Evolutionary conservation across 2,113 vertebrate species (phyloP).

Genomic region (Tychaedon coryphoeus): DNA sequence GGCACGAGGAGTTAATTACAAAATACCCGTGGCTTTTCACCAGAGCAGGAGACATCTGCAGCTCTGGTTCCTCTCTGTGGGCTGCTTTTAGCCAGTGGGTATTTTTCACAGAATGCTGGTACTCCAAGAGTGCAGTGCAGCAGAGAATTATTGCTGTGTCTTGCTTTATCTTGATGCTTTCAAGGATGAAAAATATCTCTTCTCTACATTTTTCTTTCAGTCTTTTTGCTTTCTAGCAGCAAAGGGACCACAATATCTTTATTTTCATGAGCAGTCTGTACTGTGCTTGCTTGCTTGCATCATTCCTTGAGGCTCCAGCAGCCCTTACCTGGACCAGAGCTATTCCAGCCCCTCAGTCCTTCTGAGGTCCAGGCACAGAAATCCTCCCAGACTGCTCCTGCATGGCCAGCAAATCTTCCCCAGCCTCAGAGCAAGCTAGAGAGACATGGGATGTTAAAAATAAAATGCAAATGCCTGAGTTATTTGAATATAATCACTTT

Average conservation of each 20-base stretch:
- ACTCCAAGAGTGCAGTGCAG: neutral
- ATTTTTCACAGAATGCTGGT: neutral
- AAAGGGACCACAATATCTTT: neutral
- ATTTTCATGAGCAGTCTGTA: neutral
- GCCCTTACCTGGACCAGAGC: neutral
- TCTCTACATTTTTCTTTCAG: neutral
- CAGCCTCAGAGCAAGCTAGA: neutral
- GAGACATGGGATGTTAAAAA: conserved; percentile 11
- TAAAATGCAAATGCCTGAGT: conserved; percentile 53
- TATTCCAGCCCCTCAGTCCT: neutral
- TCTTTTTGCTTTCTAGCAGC: neutral
- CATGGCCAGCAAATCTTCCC: neutral
- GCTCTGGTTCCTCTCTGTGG: neutral
- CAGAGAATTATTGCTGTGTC: neutral
- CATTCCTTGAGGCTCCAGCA: neutral
- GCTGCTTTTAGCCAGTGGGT: neutral
- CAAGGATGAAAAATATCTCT: neutral
- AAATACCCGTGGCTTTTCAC: neutral
- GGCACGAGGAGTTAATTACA: neutral
- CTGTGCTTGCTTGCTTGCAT: neutral
- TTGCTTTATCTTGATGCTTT: conserved; percentile 26
- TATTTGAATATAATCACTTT: conserved; percentile 60
- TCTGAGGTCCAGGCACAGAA: neutral
- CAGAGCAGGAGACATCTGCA: neutral
- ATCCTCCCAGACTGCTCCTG: neutral